Evolutionary conservation across 2,888 invertebrate species (phyloP).

Genomic region (Pollenia labialis): DNA sequence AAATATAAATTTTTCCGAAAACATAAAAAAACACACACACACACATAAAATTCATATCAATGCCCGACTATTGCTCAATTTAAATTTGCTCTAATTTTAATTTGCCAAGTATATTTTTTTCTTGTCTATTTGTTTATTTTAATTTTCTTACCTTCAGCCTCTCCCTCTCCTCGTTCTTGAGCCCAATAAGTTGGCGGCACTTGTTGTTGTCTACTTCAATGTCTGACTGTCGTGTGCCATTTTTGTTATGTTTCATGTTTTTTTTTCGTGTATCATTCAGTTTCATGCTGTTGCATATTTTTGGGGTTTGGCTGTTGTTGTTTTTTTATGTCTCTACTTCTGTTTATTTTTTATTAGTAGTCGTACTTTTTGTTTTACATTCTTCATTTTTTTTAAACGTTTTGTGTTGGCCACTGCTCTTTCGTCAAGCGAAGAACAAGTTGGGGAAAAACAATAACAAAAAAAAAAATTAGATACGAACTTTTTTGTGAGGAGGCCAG

Average conservation of each 20-base stretch:
- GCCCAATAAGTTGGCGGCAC: conserved; percentile 57
- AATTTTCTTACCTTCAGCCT: neutral
- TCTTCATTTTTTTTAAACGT: neutral
- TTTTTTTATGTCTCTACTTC: conserved; percentile 1
- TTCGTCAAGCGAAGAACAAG: conserved; percentile 31
- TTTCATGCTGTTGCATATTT: conserved; percentile 48
- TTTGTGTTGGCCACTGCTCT: conserved; percentile 29
- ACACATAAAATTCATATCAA: neutral
- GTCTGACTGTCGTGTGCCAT: conserved; percentile 62
- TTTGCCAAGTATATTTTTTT: conserved; percentile 47
- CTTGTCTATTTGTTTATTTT: neutral
- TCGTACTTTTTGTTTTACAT: neutral
- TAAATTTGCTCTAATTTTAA: conserved; percentile 34
- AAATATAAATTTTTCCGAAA: no score
- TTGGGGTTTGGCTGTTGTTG: neutral
- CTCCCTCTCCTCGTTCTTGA: neutral
- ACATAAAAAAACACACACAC: no score
- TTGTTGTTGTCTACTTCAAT: conserved; percentile 58
- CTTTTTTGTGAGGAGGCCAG: conserved; percentile 8
- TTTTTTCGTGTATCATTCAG: conserved; percentile 16
- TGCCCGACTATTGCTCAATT: conserved; percentile 29
- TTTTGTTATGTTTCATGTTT: conserved; percentile 9
- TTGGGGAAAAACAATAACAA: conserved; percentile 17
- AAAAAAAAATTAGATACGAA: neutral
- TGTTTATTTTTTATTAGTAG: conserved; percentile 12